These are phyloP conservation scores for Trissolcus japonicus DNA, from an alignment of 2,888 invertebrate species.

Conservation along the genomic window DNA sequence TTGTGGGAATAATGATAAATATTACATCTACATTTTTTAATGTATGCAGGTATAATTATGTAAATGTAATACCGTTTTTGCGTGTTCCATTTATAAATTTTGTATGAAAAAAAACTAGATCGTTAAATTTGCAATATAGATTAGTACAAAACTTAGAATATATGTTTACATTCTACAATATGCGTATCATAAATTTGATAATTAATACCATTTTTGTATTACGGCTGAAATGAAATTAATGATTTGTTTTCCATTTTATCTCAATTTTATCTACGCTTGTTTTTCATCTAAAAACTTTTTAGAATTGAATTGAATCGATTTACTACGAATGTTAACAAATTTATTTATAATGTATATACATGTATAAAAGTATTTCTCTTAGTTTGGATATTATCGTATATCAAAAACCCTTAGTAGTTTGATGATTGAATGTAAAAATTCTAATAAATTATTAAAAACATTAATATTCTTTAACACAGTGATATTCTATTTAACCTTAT, in stretches of 20 bases:
- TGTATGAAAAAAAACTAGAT: conserved; percentile 2
- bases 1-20: conserved; percentile 3
- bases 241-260: conserved; percentile 8
- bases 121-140: conserved; percentile 17
- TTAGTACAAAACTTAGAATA: background rate
- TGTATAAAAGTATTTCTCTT: conserved; percentile 38
- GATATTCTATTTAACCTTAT: too few species aligned
- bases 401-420: conserved; percentile 19
- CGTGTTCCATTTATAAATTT: conserved; percentile 11
- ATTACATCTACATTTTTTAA: conserved; percentile 5
- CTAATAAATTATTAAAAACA: conserved; percentile 15
- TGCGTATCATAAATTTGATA: background rate
- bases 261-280: background rate
- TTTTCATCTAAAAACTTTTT: conserved; percentile 2
- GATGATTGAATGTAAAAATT: conserved; percentile 30
- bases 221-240: conserved; percentile 10
- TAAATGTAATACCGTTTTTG: conserved; percentile 12
- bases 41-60: conserved; percentile 1
- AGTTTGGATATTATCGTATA: conserved; percentile 32
- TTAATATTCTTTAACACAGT: too few species aligned
- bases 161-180: background rate
- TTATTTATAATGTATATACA: conserved; percentile 49
- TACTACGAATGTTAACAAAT: conserved; percentile 29
- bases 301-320: conserved; percentile 19
- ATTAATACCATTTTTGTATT: background rate